Conservation (phyloP, 64 coral and sea anemone species). For the Montipora efflorescens region DNA sequence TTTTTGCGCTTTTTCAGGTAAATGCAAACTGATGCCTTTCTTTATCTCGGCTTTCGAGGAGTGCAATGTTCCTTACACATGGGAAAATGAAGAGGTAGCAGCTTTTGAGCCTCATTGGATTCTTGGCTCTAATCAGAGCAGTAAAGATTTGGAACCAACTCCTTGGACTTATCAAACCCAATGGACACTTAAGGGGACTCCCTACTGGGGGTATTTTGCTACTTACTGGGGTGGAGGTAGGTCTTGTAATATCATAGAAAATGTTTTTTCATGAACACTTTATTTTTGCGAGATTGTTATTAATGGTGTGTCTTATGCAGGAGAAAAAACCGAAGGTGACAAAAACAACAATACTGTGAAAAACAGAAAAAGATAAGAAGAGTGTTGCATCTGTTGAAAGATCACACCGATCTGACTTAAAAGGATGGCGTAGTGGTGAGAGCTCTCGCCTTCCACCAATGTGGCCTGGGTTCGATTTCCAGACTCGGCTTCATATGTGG, state of each 20-base stretch:
- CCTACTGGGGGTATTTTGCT: constrained; percentile 75
- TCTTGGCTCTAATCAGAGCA: constrained; percentile 32
- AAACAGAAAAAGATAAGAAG: too few relatives aligned
- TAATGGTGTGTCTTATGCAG: too few relatives aligned
- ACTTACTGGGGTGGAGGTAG: constrained; percentile 82
- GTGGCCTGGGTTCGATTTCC: too few relatives aligned
- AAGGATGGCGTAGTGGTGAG: too few relatives aligned
- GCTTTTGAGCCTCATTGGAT: constrained; percentile 13
- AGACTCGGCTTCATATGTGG: too few relatives aligned
- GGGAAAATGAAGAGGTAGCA: constrained; percentile 55
- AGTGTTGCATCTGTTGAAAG: too few relatives aligned
- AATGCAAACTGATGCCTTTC: constrained; percentile 48
- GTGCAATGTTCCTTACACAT: constrained; percentile 56
- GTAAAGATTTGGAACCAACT: constrained; percentile 11
- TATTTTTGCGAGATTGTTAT: too few relatives aligned
- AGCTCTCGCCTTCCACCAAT: too few relatives aligned
- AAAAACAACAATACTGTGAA: too few relatives aligned
- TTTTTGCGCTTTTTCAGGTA: neutral
- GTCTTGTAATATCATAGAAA: neutral
- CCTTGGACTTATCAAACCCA: constrained; percentile 77
- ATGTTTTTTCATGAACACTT: too few relatives aligned
- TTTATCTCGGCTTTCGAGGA: constrained; percentile 20
- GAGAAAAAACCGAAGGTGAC: too few relatives aligned
- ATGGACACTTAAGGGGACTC: constrained; percentile 74
- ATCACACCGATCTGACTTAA: too few relatives aligned